Conservation (phyloP, 1,140 invertebrate species). For the Zaprionus ornatus region DNA sequence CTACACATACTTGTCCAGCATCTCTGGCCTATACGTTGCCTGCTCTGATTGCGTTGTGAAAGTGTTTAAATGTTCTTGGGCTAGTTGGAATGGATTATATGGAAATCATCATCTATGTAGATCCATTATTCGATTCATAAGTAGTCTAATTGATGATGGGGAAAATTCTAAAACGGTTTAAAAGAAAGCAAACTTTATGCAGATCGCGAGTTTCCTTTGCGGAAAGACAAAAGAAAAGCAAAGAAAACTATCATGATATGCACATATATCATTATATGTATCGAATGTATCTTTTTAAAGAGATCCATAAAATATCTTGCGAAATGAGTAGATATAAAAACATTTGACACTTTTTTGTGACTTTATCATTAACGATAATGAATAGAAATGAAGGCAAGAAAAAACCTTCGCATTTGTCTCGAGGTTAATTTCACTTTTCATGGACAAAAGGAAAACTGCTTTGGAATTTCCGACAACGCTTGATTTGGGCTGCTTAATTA, state of each 20-base stretch:
- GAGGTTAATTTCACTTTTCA: conserved; percentile 70
- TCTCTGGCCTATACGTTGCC: conserved; percentile 45
- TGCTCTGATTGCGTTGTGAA: conserved; percentile 76
- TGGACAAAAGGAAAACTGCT: conserved; percentile 75
- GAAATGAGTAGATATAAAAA: neutral
- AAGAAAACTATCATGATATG: neutral
- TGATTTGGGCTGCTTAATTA: conserved; percentile 72
- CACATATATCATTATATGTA: neutral
- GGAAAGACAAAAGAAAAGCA: neutral
- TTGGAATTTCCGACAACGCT: conserved; percentile 20
- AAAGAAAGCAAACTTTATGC: neutral
- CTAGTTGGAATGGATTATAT: conserved; percentile 18
- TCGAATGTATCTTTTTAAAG: neutral
- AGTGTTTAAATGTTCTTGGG: conserved; percentile 72
- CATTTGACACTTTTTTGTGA: neutral
- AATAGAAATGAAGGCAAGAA: conserved; percentile 11
- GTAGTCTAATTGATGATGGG: conserved; percentile 2
- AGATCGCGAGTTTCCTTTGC: neutral
- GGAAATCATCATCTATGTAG: neutral
- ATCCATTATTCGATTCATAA: neutral
- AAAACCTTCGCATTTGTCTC: conserved; percentile 28
- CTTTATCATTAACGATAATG: neutral
- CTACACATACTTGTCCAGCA: conserved; percentile 10
- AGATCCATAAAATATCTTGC: neutral
- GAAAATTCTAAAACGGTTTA: neutral